phyloP scores from a whole-genome alignment of 2,113 vertebrate species.

The Etheostoma spectabile region DNA sequence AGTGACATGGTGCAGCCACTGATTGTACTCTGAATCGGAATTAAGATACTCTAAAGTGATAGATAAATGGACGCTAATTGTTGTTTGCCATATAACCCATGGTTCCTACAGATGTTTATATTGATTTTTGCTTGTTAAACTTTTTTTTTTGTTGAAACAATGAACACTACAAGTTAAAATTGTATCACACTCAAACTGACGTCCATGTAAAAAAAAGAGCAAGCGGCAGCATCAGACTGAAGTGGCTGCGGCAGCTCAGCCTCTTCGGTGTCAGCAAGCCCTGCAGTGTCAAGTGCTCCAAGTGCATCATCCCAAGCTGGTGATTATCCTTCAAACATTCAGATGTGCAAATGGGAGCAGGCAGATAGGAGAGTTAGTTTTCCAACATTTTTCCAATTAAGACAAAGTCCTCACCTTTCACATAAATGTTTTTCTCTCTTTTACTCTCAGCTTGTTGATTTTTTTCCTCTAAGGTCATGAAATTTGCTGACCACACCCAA shows the following conservation, averaged over 20 bases:
- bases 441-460: neutral
- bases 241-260: slow-evolving; percentile 32
- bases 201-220: neutral
- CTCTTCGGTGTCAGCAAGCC: neutral
- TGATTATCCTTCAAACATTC: slow-evolving; percentile 9
- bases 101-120: neutral
- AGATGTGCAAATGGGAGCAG: slow-evolving; percentile 13
- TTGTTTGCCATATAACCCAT: neutral
- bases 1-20: neutral
- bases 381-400: neutral
- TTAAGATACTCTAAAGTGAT: neutral
- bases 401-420: neutral
- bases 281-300: slow-evolving; percentile 35
- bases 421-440: neutral
- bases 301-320: slow-evolving; percentile 36
- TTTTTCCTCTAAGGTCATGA: neutral
- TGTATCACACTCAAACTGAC: neutral
- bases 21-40: no score
- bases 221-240: slow-evolving; percentile 24
- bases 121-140: neutral
- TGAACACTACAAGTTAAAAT: neutral
- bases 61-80: neutral
- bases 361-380: neutral
- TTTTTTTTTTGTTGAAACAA: no score
- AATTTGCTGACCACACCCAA: neutral